Base-by-base conservation (phyloP, 2,888 invertebrate species). In the Troides helena region DNA sequence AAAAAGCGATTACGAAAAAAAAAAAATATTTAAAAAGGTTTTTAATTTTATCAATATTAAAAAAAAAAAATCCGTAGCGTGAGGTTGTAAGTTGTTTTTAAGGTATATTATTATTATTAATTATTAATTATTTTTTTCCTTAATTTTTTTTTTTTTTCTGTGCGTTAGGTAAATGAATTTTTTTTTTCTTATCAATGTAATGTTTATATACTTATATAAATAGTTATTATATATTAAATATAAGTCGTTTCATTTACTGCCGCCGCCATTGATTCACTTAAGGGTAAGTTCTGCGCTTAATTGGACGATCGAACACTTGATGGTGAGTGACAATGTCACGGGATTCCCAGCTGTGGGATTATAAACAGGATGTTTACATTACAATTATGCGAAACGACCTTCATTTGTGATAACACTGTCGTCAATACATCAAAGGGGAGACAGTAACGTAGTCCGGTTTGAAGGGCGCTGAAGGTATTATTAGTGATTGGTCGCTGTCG, bases 181-280 rank as follows among this genome's bases (percentile, higher is more conserved):
- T 88, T 89, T 91, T 66, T 90, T 91, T 90, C 90, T 87, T 88
- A 86, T 91, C 84, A 82, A 90, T 92, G 90, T 92, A 89, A 90
- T 90, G 92, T 92, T 92, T 92, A 90, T 92, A 92, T 90, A 92
- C 87, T 89, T 92, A 91, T 88, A 90, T 92, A 91, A 89, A 92
- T 92, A 92, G 92, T 92, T 92, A 92, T 91, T 69, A 69, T 68
- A 68, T 69, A 69, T 69, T 69, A 69, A 69, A 68, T 25, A 69
- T 57, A 53, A 53, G 60, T 69, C 6, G 69, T 69, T 69, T 69
- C 39, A 69, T 69, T 69, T 65, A 56, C 57, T 30, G n/a, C 2
- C 30, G 18, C 43, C 0, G 8, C 18, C 43, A 4, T 60, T 14
- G 1, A 1, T 4, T 10, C 2, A 1, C 43, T 8, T 10, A 10